phyloP scores from a whole-genome alignment of 2,797 vertebrate genomes.

The Scyliorhinus canicula region DNA sequence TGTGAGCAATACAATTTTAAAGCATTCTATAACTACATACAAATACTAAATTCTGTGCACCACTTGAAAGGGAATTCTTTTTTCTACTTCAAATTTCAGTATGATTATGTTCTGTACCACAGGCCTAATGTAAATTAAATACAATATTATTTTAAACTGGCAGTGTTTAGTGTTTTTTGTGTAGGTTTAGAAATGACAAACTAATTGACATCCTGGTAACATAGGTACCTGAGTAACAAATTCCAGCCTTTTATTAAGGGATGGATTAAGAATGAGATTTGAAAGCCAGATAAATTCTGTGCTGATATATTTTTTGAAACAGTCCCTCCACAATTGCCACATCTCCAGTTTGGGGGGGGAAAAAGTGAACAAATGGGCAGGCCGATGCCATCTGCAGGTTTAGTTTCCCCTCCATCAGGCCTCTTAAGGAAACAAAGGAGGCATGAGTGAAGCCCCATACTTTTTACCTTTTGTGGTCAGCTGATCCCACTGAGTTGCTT shows the following conservation, averaged over 20 bases:
- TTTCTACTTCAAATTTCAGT: neutral
- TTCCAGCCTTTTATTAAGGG: neutral
- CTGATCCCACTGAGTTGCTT: slow-evolving; percentile 51
- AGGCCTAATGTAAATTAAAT: neutral
- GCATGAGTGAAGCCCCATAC: slow-evolving; percentile 47
- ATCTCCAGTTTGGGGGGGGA: neutral
- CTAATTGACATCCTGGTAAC: neutral
- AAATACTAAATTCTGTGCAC: neutral
- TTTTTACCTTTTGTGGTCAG: slow-evolving; percentile 52
- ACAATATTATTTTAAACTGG: neutral
- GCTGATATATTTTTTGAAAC: slow-evolving; percentile 15
- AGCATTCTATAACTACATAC: neutral
- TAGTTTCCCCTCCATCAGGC: slow-evolving; percentile 38
- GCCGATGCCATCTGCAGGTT: slow-evolving; percentile 46
- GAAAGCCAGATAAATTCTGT: slow-evolving; percentile 1
- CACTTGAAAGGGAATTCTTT: neutral
- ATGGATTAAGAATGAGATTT: neutral
- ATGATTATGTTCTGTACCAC: neutral
- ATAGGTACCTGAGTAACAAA: neutral
- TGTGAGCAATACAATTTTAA: neutral
- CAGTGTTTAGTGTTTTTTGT: neutral
- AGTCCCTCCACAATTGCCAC: neutral
- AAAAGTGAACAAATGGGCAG: slow-evolving; percentile 38
- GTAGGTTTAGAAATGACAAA: neutral
- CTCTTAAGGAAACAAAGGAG: slow-evolving; percentile 27